Base-by-base conservation (phyloP, 2,113 vertebrate species). In the Cyprinodon brontotheroides region DNA sequence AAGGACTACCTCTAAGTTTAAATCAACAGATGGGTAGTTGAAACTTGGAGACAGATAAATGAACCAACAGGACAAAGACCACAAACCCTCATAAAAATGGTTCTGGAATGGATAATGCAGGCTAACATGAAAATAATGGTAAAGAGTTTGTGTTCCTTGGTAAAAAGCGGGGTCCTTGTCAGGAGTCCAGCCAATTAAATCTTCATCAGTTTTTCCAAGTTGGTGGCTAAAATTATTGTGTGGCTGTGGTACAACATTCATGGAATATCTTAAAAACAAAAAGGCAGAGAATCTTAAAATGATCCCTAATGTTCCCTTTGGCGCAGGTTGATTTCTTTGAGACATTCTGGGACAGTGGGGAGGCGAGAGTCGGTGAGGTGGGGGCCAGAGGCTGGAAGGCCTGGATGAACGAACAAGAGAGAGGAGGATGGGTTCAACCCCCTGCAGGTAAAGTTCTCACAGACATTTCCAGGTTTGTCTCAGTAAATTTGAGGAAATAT, bases 401-500 rank as follows among this genome's bases (percentile, higher is more conserved):
- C 0, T 99, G 98, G 98, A 98, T 99, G 97, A 94, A 93, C 61
- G 98, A 98, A 88, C 97, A 99, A 87, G 97, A 99, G 80, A 94
- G 94, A 72, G 98, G 98, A n/a, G 98, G 98, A 65, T 99, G 98
- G 98, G 65, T 99, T 60, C 82, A 94, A 70, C 82, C 97, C 77
- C 86, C 68, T 50, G 90, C 92, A 89, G 97, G 97, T 98, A 85
- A 85, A 61, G 65, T 8, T 57, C 68, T 37, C 22, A 59, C 13
- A 68, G 13, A 62, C 43, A 66, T 17, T 7, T 53, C n/a, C n/a
- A n/a, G n/a, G n/a, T n/a, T n/a, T n/a, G n/a, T n/a, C 15, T 38
- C 9, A 57, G 20, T n/a, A 57, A 17, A n/a, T 37, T 36, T 66
- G 47, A 69, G 20, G 7, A n/a, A 20, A 20, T 20, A 3, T 20